These are phyloP conservation scores for Malthinus seriepunctatus DNA, from an alignment of 2,888 invertebrate genomes.

Conservation along the genomic window DNA sequence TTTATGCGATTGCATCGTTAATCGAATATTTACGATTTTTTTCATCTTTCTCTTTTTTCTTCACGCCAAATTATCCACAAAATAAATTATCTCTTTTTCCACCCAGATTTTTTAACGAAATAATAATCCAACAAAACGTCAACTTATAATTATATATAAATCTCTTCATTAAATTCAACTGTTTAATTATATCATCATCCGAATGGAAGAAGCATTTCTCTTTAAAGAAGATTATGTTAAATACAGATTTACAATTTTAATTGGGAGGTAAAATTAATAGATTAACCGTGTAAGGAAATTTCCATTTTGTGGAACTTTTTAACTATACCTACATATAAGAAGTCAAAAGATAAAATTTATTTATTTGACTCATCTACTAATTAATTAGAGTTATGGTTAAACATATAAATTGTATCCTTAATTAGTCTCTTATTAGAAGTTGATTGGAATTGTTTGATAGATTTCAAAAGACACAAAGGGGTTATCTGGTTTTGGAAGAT, in stretches of 20 bases:
- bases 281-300: constrained; percentile 7
- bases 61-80: background rate
- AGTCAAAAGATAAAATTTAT: background rate
- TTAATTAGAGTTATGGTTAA: too few species aligned
- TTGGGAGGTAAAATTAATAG: constrained; percentile 9
- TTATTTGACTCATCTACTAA: too few species aligned
- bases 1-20: constrained; percentile 31
- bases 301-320: constrained; percentile 2
- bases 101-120: too few species aligned
- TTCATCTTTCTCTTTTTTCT: constrained; percentile 4
- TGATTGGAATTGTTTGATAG: too few species aligned
- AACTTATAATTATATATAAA: background rate
- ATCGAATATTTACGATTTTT: constrained; percentile 31
- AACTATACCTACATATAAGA: background rate
- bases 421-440: too few species aligned
- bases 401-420: too few species aligned
- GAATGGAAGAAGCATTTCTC: background rate
- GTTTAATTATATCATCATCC: constrained; percentile 1
- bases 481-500: too few species aligned
- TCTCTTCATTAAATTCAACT: background rate
- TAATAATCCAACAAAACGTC: too few species aligned
- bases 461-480: too few species aligned
- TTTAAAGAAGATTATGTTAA: constrained; percentile 10
- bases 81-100: too few species aligned
- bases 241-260: constrained; percentile 12